Conservation (phyloP, 2,113 vertebrate genomes). For the Misgurnus anguillicaudatus region DNA sequence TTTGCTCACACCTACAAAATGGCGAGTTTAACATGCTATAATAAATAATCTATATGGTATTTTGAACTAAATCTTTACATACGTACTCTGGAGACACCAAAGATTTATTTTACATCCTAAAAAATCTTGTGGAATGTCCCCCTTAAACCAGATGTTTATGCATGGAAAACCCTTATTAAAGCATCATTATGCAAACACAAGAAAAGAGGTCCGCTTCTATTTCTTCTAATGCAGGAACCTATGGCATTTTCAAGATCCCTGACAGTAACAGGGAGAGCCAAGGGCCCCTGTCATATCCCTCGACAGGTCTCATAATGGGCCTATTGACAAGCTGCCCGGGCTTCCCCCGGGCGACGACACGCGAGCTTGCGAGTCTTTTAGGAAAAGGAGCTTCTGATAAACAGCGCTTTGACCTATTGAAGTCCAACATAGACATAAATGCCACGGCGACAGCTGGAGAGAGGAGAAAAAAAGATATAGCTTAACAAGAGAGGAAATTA, state of each 20-base stretch:
- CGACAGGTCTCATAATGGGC: constrained; percentile 53
- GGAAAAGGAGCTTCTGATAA: constrained; percentile 41
- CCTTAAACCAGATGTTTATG: no score
- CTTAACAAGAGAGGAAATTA: constrained; percentile 40
- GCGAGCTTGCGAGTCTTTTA: constrained; percentile 29
- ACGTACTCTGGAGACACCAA: no score
- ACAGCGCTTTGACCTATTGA: constrained; percentile 30
- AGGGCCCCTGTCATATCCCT: constrained; percentile 41
- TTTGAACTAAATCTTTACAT: no score
- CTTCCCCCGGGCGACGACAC: constrained; percentile 16
- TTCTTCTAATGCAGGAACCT: not conserved
- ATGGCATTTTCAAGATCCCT: not conserved
- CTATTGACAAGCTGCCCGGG: constrained; percentile 51
- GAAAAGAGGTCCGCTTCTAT: not conserved
- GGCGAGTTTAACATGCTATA: no score
- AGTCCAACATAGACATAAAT: constrained; percentile 40
- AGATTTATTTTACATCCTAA: no score
- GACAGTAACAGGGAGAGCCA: constrained; percentile 33
- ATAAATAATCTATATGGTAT: no score
- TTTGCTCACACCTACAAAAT: no score
- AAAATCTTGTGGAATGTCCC: no score
- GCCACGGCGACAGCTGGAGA: constrained; percentile 23
- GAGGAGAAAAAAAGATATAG: not conserved
- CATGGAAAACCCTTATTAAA: no score
- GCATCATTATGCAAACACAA: not conserved